Base-by-base conservation (phyloP, 2,113 vertebrate genomes). In the Cavia porcellus region DNA sequence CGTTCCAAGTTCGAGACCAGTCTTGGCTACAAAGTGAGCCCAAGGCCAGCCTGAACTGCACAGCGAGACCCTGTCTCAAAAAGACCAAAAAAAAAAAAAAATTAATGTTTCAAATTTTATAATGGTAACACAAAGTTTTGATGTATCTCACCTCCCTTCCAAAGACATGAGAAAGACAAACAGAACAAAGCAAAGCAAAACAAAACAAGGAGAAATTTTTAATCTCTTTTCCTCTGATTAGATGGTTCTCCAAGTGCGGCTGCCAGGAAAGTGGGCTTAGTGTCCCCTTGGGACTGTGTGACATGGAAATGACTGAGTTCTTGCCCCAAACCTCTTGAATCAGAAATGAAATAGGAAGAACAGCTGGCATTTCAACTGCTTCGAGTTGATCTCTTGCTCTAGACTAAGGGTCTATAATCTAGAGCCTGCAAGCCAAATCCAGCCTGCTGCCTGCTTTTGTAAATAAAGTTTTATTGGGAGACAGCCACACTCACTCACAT, bases 71-170 rank as follows among this genome's bases (percentile, higher is more conserved):
- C 38, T 38, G 38, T 38, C 38, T 38, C 38, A 38, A 38, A 38
- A 38, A 38, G 38, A 38, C 38, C 38, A 38, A 38, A 38, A 38
- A 38, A 38, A 38, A 38, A 38, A 38, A 38, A 66, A 87, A 88
- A 85, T 10, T 42, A 86, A 0, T 84, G 89, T 38, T 84, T 95
- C 61, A 62, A 62, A 70, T 92, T 96, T 96, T 96, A 72, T 91
- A 90, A 92, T 77, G 66, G n/a, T 83, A 79, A 88, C 88, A 77
- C 59, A 85, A 75, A 50, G 7, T 72, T 96, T 95, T 95, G 86
- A 96, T 15, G 89, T 47, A 74, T 35, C 50, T 57, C 1, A 24
- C 28, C 45, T 89, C 77, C 64, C 59, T 94, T 95, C 79, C 32
- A 91, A 94, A 59, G 62, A 75, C 47, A 92, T 66, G 77, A 86